Evolutionary conservation across 2,888 invertebrate genomes (phyloP), one percentile per base, ranked within the genome.

Genomic region (Drosophila ustulata): DNA sequence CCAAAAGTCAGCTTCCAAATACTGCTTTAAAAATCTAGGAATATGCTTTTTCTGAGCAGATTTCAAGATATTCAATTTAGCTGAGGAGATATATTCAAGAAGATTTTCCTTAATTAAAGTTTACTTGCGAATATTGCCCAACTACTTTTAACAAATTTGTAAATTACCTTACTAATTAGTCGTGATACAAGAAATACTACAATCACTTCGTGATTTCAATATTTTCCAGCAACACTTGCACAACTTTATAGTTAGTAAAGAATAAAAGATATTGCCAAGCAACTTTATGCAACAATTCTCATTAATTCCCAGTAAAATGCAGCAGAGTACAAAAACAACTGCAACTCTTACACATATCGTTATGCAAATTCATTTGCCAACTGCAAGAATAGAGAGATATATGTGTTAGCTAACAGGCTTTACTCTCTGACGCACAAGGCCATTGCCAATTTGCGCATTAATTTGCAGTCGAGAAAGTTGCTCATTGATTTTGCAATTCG

Each of bases 401-500:
- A 11, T 18, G 18, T 18, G 18, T 18, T 18, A 2, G 26, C 11
- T 11, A 41, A 30, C 41, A 28, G 7, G 6, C 11, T 18, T 11
- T 5, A 30, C 6, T 41, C 7, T 30, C 2, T 13, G 7, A n/a
- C 2, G 9, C 25, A 28, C 6, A 7, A 41, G 28, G 26, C 13
- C 28, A 7, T 53, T 53, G 3, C 28, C 32, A 32, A 55, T n/a
- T 43, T 55, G 0, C 18, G 18, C 18, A 18, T 41, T 6, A 53
- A 18, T 53, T 25, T 41, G 6, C 18, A 28, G 28, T 41, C 8
- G 8, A 8, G 23, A 53, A 53, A 43, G 30, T 32, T n/a, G 23
- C 3, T n/a, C 61, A 73, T 69, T 49, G 64, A 73, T 74, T 75
- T 65, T 47, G 37, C 28, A 32, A 43, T 11, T 18, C 8, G 9